Base-by-base conservation (phyloP, 1,140 invertebrate species). In the Atta texana region DNA sequence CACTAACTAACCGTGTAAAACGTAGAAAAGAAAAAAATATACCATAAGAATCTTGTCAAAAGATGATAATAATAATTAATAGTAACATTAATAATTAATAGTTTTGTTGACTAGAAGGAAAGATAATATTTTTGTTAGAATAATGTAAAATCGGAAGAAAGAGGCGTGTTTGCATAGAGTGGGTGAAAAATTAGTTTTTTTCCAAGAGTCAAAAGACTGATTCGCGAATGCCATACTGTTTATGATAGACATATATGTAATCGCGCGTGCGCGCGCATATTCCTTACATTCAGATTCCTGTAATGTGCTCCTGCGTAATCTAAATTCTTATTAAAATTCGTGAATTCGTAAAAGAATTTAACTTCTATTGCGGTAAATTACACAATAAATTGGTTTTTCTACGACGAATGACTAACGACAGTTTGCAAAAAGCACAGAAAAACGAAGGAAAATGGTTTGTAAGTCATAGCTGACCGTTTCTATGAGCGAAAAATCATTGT, bases 281-380 rank as follows among this genome's bases (percentile, higher is more conserved):
- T 21, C 34, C 34, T 39, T 39, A 39, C 34, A 39, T 39, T 39
- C 34, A 39, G 34, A 39, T 39, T 39, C 14, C 44, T 28, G 24
- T 49, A 24, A 74, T 4, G 31, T 34, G 31, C 69, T 75, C 69
- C 12, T 82, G 55, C 80, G 80, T 82, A 82, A 74, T 82, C 68
- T 74, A 68, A 74, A 82, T 82, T 84, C 69, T 69, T 84, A 84
- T 75, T 84, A 84, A 75, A 84, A 75, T 75, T 49, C 55, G 39
- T 53, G 55, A 12, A 4, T 31, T 4, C 49, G 49, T 51, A 51
- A 16, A 51, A 24, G 24, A 84, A 68, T 84, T 61, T 69, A 75
- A 14, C 39, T 24, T 51, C 18, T 24, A 31, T 18, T 39, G 18
- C 69, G 55, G 39, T 75, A 84, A 84, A 84, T 84, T 55, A 84